Percentiles rank a stretch among this genome's conserved stretches.
phyloP scores from a whole-genome alignment of 2,888 invertebrate genomes.

The Beris morrisii region DNA sequence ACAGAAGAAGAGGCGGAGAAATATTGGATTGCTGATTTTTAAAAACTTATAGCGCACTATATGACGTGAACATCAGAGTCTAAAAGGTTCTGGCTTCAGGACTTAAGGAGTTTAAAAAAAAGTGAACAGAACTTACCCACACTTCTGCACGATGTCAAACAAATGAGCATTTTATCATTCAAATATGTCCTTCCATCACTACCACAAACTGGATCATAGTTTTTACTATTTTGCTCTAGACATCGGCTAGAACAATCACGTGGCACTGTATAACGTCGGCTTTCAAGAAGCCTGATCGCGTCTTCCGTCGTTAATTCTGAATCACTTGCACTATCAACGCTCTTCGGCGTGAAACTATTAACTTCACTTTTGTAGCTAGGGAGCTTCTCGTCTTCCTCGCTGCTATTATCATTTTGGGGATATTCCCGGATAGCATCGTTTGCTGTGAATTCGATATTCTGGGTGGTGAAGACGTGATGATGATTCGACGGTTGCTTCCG shows the following conservation, averaged over 20 bases:
- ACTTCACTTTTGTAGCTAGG: conserved; percentile 14
- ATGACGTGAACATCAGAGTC: no score
- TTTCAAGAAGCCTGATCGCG: conserved; percentile 15
- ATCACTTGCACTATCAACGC: conserved; percentile 11
- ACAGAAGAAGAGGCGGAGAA: no score
- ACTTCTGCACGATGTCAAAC: conserved; percentile 14
- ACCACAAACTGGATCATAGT: conserved; percentile 54
- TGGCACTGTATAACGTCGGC: conserved; percentile 23
- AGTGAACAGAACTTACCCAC: conserved; percentile 6
- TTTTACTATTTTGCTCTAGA: conserved; percentile 19
- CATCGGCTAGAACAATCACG: conserved; percentile 26
- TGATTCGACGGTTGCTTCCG: neutral
- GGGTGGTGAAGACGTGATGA: conserved; percentile 4
- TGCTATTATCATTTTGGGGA: neutral
- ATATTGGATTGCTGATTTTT: no score
- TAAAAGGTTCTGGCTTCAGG: no score
- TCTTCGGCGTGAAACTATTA: neutral
- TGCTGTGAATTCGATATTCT: conserved; percentile 19
- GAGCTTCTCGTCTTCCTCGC: conserved; percentile 3
- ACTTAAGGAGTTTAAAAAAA: no score
- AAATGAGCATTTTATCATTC: conserved; percentile 45
- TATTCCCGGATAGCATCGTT: conserved; percentile 14
- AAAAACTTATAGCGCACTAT: no score
- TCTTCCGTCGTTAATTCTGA: conserved; percentile 12
- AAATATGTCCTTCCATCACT: conserved; percentile 49